Conservation (phyloP, 1,140 invertebrate genomes). For the Galendromus occidentalis region DNA sequence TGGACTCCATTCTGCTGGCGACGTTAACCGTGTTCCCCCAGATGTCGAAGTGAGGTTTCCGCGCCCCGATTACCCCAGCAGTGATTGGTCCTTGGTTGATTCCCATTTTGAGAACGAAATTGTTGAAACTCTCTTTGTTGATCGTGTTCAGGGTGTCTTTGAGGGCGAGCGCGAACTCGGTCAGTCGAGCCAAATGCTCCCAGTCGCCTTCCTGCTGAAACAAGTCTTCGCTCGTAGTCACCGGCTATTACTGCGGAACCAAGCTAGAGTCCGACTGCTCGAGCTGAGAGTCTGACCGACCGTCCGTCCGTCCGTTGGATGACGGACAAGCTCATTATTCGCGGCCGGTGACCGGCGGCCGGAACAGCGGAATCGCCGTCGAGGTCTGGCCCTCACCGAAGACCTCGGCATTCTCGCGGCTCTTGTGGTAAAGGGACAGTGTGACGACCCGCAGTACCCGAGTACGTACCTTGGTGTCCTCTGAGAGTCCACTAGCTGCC, state of each 20-base stretch:
- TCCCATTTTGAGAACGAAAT: constrained; percentile 80
- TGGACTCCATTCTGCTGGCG: constrained; percentile 86
- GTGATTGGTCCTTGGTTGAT: constrained; percentile 89
- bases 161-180: constrained; percentile 72
- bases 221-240: constrained; percentile 23
- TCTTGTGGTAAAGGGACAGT: neutral
- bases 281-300: too few species aligned
- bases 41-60: constrained; percentile 88
- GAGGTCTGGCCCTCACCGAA: neutral
- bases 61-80: constrained; percentile 76
- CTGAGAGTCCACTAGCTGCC: constrained; percentile 71
- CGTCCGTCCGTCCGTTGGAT: too few species aligned
- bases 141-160: constrained; percentile 69
- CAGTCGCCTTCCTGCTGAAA: constrained; percentile 39
- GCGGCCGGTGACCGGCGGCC: neutral
- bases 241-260: constrained; percentile 27
- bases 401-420: neutral
- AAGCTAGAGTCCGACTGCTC: neutral
- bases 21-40: constrained; percentile 83
- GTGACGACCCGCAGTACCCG: constrained; percentile 27
- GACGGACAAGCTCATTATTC: too few species aligned
- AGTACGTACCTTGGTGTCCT: constrained; percentile 40
- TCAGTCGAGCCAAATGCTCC: constrained; percentile 59
- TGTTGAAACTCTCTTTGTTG: constrained; percentile 86
- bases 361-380: neutral